Conservation (phyloP, 2,797 vertebrate species). For the Myotis pilosus region DNA sequence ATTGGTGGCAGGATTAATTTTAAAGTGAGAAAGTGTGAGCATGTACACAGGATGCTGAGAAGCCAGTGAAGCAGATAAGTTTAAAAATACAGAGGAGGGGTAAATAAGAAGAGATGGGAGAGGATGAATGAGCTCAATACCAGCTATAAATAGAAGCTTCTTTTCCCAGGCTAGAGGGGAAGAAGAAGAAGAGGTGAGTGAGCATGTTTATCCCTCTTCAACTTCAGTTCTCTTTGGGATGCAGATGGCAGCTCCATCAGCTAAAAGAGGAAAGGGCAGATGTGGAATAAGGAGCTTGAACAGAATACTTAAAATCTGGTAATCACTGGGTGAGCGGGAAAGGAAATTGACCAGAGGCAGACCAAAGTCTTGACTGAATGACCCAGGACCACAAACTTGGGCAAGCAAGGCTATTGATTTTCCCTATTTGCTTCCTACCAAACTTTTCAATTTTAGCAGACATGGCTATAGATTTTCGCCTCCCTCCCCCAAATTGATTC, state of each 20-base stretch:
- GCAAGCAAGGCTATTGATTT: not conserved
- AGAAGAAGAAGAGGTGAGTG: not conserved
- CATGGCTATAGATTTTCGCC: not conserved
- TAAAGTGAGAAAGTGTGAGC: conserved; percentile 43
- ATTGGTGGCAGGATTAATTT: not conserved
- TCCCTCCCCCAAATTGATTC: not conserved
- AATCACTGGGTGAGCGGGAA: not conserved
- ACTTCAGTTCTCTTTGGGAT: conserved; percentile 40
- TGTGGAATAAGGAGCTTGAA: not conserved
- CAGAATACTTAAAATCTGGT: not conserved
- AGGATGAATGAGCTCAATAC: not conserved
- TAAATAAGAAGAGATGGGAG: conserved; percentile 54
- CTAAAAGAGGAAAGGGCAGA: not conserved
- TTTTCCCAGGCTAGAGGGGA: not conserved
- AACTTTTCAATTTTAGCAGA: not conserved
- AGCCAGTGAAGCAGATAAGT: conserved; percentile 28
- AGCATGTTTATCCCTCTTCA: conserved; percentile 16
- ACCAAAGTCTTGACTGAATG: not conserved
- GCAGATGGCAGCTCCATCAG: not conserved
- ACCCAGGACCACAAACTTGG: not conserved
- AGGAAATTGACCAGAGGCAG: not conserved
- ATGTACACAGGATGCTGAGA: conserved; percentile 13
- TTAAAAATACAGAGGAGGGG: conserved; percentile 54
- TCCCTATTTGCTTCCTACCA: not conserved
- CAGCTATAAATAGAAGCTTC: conserved; percentile 36